Evolutionary conservation across 1,140 invertebrate species (phyloP), one percentile per base, ranked within the genome.

Genomic region (Heliothis virescens): DNA sequence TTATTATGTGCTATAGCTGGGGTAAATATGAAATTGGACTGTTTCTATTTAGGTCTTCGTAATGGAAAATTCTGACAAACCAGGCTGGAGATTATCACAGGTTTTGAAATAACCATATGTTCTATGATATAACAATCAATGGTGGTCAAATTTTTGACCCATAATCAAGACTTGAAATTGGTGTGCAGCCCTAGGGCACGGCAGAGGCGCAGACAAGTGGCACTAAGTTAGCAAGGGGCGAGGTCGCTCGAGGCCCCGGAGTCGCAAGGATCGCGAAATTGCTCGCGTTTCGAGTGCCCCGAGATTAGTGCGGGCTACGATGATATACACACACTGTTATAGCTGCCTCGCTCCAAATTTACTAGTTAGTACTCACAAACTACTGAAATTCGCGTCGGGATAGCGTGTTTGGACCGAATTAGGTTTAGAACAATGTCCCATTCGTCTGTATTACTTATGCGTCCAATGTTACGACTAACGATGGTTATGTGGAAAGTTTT

Each of bases 141-240:
- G 5, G 34, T 9, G 34, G 34, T 41, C 34, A 55, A 26, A 29
- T 29, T 52, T 69, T 12, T 15, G 9, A 12, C 13, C 9, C 15
- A 29, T 5, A 29, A 29, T 5, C 18, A 29, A 71, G 41, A 18
- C 9, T 67, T 50, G 15, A 5, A 12, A 50, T 71, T 9, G 21
- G 47, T 16, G 21, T 53, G 21, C 67, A 71, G 67, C 67, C 67
- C 67, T 71, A 21, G 12, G 48, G 63, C 34, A 16, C 79, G 13
- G 48, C 26, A 34, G 63, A 76, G 82, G 69, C 62, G 71, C 63
- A 75, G 59, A 79, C 53, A 75, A 83, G 82, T 83, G 82, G 60
- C 63, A 83, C 79, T 83, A 83, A 81, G 78, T 83, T 83, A 79
- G 72, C 16, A 18, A 52, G 60, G 67, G 53, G 50, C 41, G 60